phyloP scores from a whole-genome alignment of 2,888 invertebrate genomes.

The Steromphala cineraria region DNA sequence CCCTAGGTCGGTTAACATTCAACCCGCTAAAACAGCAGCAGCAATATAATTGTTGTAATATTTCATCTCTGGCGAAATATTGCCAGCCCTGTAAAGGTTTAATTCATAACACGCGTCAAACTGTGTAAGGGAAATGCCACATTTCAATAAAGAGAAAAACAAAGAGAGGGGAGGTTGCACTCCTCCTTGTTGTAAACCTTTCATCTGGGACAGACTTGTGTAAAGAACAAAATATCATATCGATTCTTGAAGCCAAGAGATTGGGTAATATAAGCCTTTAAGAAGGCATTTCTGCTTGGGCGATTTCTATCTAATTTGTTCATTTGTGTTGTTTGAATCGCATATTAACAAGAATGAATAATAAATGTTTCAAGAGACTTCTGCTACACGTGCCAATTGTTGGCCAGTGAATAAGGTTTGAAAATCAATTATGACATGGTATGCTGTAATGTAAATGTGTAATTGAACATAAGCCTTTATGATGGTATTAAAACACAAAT shows the following conservation, averaged over 20 bases:
- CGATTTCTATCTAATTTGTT: too few species aligned
- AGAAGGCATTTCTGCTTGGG: too few species aligned
- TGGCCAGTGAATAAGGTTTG: too few species aligned
- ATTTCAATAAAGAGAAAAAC: slow-evolving; percentile 5
- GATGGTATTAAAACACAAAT: too few species aligned
- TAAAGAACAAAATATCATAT: background rate
- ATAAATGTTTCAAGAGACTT: too few species aligned
- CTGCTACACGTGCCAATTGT: too few species aligned
- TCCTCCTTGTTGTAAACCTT: background rate
- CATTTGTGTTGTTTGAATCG: too few species aligned
- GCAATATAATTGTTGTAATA: background rate
- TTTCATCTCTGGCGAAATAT: background rate
- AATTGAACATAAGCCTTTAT: too few species aligned
- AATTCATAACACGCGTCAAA: background rate
- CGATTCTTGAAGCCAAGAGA: background rate
- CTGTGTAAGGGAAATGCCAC: background rate
- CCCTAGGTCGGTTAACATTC: background rate
- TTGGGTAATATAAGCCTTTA: too few species aligned
- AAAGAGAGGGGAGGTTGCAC: background rate
- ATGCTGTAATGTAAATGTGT: too few species aligned
- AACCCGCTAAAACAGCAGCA: slow-evolving; percentile 5
- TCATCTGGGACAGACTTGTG: background rate
- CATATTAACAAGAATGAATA: too few species aligned
- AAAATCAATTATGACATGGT: too few species aligned
- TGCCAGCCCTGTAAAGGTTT: background rate